These are phyloP conservation scores for Solen grandis DNA, from an alignment of 1,140 invertebrate genomes.

Conservation along the genomic window DNA sequence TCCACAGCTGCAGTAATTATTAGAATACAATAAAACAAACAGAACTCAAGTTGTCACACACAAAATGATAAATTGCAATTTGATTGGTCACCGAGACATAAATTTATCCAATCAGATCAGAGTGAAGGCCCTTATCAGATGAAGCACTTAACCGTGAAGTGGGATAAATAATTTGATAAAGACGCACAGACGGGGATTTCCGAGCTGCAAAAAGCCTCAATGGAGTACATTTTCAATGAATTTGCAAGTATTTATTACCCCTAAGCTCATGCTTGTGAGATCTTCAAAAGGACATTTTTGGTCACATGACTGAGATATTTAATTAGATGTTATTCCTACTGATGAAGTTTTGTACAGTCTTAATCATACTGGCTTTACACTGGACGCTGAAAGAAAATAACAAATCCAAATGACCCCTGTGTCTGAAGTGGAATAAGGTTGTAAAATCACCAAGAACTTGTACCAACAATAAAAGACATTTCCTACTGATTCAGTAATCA, in stretches of 20 bases:
- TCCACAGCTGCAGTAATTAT: slow-evolving; percentile 55
- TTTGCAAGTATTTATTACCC: not conserved
- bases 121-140: slow-evolving; percentile 38
- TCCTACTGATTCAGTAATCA: no score
- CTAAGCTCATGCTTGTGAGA: not conserved
- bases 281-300: not conserved
- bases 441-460: not conserved
- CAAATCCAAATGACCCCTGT: not conserved
- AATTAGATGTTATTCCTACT: not conserved
- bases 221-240: slow-evolving; percentile 25
- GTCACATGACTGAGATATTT: not conserved
- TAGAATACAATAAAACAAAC: slow-evolving; percentile 54
- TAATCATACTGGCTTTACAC: not conserved
- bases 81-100: slow-evolving; percentile 54
- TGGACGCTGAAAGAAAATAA: not conserved
- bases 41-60: slow-evolving; percentile 46
- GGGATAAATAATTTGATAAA: slow-evolving; percentile 57
- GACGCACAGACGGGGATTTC: slow-evolving; percentile 17
- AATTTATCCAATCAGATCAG: slow-evolving; percentile 56
- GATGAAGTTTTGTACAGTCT: not conserved
- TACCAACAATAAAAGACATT: no score
- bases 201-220: not conserved
- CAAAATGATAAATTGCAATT: slow-evolving; percentile 55
- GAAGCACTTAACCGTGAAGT: slow-evolving; percentile 43
- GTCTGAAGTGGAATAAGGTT: not conserved